Evolutionary conservation across 2,113 vertebrate genomes (phyloP).

Genomic region (Apus apus): DNA sequence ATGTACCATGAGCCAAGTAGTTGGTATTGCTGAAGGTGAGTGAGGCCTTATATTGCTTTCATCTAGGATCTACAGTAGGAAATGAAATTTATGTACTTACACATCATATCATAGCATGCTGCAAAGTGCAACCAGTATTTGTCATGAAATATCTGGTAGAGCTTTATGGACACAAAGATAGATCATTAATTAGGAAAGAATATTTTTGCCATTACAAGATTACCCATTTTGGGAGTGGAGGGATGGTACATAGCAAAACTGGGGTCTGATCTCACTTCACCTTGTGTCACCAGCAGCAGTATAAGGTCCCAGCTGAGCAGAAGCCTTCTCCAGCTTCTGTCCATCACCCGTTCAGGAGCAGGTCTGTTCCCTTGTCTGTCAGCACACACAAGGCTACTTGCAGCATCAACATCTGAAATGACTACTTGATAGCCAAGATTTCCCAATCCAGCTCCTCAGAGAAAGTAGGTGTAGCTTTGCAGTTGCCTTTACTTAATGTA

Average conservation of each 20-base stretch:
- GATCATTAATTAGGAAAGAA: constrained; percentile 8
- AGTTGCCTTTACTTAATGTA: background rate
- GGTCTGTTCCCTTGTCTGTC: background rate
- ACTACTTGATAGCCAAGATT: background rate
- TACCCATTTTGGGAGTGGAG: background rate
- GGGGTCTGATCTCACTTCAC: background rate
- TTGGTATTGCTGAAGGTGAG: background rate
- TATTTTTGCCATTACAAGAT: background rate
- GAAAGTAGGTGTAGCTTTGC: background rate
- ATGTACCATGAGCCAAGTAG: background rate
- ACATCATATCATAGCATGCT: background rate
- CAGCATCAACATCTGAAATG: background rate
- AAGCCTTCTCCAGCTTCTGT: background rate
- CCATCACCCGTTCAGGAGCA: background rate
- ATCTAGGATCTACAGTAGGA: constrained; percentile 12
- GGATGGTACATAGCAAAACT: background rate
- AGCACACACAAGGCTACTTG: background rate
- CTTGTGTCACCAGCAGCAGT: background rate
- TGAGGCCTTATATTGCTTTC: background rate
- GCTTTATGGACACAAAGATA: background rate
- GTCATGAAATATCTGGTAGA: background rate
- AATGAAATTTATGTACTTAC: background rate
- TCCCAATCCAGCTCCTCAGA: background rate
- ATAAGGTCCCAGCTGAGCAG: background rate
- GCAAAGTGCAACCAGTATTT: background rate